phyloP scores from a whole-genome alignment of 2,888 invertebrate species.

The Agrilus cyanescens region DNA sequence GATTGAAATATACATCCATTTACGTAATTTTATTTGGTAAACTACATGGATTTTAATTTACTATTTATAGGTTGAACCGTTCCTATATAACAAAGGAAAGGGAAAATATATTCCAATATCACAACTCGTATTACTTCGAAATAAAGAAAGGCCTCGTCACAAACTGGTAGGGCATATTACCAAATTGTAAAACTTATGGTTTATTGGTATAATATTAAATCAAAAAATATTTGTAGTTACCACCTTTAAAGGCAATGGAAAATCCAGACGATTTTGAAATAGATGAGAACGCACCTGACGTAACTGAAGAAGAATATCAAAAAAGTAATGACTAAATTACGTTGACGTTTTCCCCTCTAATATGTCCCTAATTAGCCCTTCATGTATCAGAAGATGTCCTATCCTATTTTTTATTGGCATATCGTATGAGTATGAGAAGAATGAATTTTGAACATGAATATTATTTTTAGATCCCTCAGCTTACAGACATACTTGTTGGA shows the following conservation, averaged over 20 bases:
- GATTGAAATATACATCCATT: not conserved
- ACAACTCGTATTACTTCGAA: slow-evolving; percentile 74
- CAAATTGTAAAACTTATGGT: not conserved
- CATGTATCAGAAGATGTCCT: no score
- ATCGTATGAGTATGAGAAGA: no score
- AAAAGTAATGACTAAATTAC: slow-evolving; percentile 26
- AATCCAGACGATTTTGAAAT: slow-evolving; percentile 79
- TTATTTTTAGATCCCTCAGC: slow-evolving; percentile 45
- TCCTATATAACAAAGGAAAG: slow-evolving; percentile 85
- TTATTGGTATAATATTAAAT: no score
- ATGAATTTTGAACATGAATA: not conserved
- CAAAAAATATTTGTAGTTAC: slow-evolving; percentile 40
- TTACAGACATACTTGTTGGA: slow-evolving; percentile 85
- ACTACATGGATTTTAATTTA: slow-evolving; percentile 1
- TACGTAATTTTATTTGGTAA: not conserved
- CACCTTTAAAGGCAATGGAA: slow-evolving; percentile 65
- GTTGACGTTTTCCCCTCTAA: not conserved
- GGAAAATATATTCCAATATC: slow-evolving; percentile 86
- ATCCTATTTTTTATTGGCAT: no score
- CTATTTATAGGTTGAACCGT: slow-evolving; percentile 58
- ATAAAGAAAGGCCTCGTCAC: slow-evolving; percentile 71
- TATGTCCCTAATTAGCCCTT: no score
- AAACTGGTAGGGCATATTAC: slow-evolving; percentile 48
- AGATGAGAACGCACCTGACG: slow-evolving; percentile 60
- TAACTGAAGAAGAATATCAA: slow-evolving; percentile 38